phyloP scores from a whole-genome alignment of 2,888 invertebrate species.

The Phorcus lineatus region DNA sequence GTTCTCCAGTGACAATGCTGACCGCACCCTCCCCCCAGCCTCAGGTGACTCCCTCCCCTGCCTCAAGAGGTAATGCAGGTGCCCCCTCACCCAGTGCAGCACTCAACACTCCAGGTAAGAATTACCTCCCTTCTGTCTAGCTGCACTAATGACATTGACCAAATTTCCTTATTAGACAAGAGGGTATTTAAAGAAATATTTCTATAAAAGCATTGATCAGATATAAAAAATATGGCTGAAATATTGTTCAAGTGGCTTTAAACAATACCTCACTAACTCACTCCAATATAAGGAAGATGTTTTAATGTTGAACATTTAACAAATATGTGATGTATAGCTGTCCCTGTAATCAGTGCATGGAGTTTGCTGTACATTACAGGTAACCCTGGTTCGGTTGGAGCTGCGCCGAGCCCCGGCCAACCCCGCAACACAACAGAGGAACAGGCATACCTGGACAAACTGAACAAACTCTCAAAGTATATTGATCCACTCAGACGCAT shows the following conservation, averaged over 20 bases:
- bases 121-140: too few relatives aligned
- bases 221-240: too few relatives aligned
- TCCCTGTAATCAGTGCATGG: not conserved
- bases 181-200: too few relatives aligned
- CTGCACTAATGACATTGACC: too few relatives aligned
- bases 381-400: conserved; percentile 56
- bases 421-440: conserved; percentile 81
- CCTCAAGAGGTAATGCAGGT: conserved; percentile 48
- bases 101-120: conserved; percentile 68
- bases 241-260: too few relatives aligned
- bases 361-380: conserved; percentile 31
- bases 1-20: conserved; percentile 64
- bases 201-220: too few relatives aligned
- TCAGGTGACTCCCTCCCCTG: conserved; percentile 57
- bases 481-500: conserved; percentile 93
- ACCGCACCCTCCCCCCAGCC: conserved; percentile 58
- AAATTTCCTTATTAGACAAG: too few relatives aligned
- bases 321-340: too few relatives aligned
- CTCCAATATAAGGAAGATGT: too few relatives aligned
- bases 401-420: conserved; percentile 64
- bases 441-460: conserved; percentile 93
- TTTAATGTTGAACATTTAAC: too few relatives aligned
- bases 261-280: too few relatives aligned
- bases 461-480: conserved; percentile 93
- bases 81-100: conserved; percentile 61